phyloP scores from a whole-genome alignment of 1,140 invertebrate species.

The Bombus haemorrhoidalis region DNA sequence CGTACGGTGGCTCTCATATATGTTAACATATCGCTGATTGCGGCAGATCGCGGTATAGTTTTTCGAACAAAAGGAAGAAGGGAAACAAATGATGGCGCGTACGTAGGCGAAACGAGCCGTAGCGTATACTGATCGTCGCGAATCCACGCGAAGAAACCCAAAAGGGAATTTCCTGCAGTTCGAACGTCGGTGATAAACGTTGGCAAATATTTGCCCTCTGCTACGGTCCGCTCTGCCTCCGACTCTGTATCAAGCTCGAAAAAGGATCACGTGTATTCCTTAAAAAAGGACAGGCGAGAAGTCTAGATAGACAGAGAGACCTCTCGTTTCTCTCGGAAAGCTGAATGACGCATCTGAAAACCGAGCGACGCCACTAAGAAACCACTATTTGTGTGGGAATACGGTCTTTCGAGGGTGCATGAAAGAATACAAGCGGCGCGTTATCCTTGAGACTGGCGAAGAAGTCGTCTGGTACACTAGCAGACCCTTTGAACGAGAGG shows the following conservation, averaged over 20 bases:
- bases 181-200: slow-evolving; percentile 37
- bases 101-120: background rate
- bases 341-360: background rate
- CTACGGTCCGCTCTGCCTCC: background rate
- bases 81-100: background rate
- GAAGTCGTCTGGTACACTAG: slow-evolving; percentile 23
- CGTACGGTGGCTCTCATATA: background rate
- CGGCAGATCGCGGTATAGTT: slow-evolving; percentile 28
- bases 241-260: background rate
- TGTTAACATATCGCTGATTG: slow-evolving; percentile 24
- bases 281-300: background rate
- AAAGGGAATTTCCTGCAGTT: background rate
- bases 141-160: background rate
- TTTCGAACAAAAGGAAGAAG: slow-evolving; percentile 12
- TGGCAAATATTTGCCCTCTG: slow-evolving; percentile 33
- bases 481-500: slow-evolving; percentile 32
- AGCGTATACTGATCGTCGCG: background rate
- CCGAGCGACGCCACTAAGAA: background rate
- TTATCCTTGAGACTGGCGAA: slow-evolving; percentile 42
- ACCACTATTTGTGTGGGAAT: background rate
- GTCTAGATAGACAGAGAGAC: background rate
- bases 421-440: background rate
- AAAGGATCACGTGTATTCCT: background rate
- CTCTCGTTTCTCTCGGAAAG: background rate
- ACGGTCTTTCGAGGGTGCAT: background rate